These are phyloP conservation scores for Nomada ferruginata DNA, from an alignment of 2,888 invertebrate genomes.

Conservation along the genomic window DNA sequence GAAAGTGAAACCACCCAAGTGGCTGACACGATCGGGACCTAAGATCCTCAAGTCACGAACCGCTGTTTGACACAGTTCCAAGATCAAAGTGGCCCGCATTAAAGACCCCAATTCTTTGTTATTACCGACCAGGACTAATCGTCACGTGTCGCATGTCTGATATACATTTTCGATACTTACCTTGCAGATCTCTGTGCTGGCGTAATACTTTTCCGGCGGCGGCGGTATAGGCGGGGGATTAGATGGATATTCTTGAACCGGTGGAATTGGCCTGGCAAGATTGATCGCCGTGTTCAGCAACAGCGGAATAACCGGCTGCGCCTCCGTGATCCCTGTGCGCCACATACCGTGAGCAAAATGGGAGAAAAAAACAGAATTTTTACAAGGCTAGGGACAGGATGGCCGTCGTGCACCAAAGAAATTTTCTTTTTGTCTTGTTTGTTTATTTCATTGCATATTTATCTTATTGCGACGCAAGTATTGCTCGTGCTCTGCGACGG, in stretches of 20 bases:
- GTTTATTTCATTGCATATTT: background rate
- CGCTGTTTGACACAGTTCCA: conserved; percentile 65
- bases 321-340: conserved; percentile 76
- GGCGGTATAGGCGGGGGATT: conserved; percentile 88
- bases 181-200: conserved; percentile 88
- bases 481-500: background rate
- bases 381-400: conserved; percentile 57
- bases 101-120: conserved; percentile 11
- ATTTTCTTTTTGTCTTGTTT: conserved; percentile 15
- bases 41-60: conserved; percentile 66
- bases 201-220: conserved; percentile 89
- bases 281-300: conserved; percentile 81
- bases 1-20: conserved; percentile 46
- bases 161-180: conserved; percentile 76
- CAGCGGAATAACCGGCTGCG: conserved; percentile 81
- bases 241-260: conserved; percentile 81
- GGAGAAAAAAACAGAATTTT: conserved; percentile 57
- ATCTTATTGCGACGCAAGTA: background rate
- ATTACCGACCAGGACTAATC: conserved; percentile 56
- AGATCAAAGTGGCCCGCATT: conserved; percentile 57
- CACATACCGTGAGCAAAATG: conserved; percentile 29
- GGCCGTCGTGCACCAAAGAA: conserved; percentile 29
- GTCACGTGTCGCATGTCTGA: conserved; percentile 70
- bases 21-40: conserved; percentile 50
- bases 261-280: conserved; percentile 81